phyloP scores from a whole-genome alignment of 2,113 vertebrate species.

The Elaphurus davidianus region DNA sequence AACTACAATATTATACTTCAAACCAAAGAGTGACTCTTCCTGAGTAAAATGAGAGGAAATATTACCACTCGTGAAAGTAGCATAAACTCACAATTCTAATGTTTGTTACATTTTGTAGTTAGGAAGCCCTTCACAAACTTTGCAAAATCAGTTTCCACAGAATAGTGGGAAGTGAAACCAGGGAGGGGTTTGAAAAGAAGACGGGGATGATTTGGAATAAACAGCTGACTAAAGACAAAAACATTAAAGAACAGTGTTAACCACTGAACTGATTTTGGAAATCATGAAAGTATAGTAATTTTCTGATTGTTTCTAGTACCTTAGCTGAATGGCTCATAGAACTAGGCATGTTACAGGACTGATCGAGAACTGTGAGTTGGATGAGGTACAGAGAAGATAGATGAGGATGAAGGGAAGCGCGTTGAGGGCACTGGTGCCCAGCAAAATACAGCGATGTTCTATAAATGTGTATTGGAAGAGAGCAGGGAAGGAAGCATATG shows the following conservation, averaged over 20 bases:
- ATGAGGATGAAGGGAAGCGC: not conserved
- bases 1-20: conserved; percentile 83
- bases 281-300: not conserved
- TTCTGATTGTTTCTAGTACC: not conserved
- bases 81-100: not conserved
- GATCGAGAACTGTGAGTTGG: not conserved
- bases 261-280: not conserved
- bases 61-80: not conserved
- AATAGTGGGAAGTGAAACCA: not conserved
- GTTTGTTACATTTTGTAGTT: not conserved
- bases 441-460: not conserved
- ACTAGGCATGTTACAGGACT: not conserved
- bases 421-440: not conserved
- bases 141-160: not conserved
- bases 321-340: not conserved
- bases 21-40: conserved; percentile 83
- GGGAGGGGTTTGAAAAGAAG: not conserved
- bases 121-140: not conserved
- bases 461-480: not conserved
- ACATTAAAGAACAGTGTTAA: not conserved
- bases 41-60: conserved; percentile 50
- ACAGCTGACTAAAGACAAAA: not conserved
- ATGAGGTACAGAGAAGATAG: not conserved
- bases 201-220: not conserved
- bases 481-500: not conserved